Percentiles rank a stretch among this genome's conserved stretches.
phyloP scores from a whole-genome alignment of 2,797 vertebrate genomes.

The Cottoperca gobio region DNA sequence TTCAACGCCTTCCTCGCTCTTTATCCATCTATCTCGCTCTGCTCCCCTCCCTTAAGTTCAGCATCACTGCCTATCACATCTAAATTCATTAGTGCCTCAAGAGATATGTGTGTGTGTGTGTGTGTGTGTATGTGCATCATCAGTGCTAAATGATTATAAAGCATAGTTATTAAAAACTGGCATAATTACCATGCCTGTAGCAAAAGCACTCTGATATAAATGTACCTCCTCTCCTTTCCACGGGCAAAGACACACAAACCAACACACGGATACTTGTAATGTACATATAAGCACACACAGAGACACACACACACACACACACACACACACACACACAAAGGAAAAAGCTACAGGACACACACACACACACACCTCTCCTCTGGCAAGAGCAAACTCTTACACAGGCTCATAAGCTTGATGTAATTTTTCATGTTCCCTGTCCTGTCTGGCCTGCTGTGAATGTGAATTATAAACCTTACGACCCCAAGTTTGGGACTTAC shows the following conservation, averaged over 20 bases:
- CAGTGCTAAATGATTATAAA: slow-evolving; percentile 83
- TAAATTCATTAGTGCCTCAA: slow-evolving; percentile 82
- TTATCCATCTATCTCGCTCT: slow-evolving; percentile 68
- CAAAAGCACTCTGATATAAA: slow-evolving; percentile 79
- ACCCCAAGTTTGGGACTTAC: slow-evolving; percentile 42
- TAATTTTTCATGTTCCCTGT: slow-evolving; percentile 65
- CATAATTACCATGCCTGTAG: slow-evolving; percentile 80
- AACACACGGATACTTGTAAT: too few relatives aligned
- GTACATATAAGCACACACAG: slow-evolving; percentile 12
- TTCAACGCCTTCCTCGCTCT: slow-evolving; percentile 47
- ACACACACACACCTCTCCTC: slow-evolving; percentile 58
- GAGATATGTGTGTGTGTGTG: slow-evolving; percentile 47
- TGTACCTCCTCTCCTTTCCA: slow-evolving; percentile 76
- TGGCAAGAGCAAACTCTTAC: slow-evolving; percentile 75
- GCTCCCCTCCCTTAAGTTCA: slow-evolving; percentile 66
- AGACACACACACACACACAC: slow-evolving; percentile 35
- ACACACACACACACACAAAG: slow-evolving; percentile 23
- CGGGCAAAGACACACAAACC: slow-evolving; percentile 62
- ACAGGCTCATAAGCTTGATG: slow-evolving; percentile 46
- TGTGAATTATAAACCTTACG: slow-evolving; percentile 54
- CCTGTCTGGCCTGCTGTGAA: slow-evolving; percentile 62
- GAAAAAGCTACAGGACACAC: background rate
- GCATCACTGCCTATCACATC: slow-evolving; percentile 81
- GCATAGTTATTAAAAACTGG: slow-evolving; percentile 82
- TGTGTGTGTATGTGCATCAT: slow-evolving; percentile 56